Percentiles rank a stretch among this genome's conserved stretches.
Conservation (phyloP, 1,140 invertebrate genomes). For the Drosophila bipectinata region DNA sequence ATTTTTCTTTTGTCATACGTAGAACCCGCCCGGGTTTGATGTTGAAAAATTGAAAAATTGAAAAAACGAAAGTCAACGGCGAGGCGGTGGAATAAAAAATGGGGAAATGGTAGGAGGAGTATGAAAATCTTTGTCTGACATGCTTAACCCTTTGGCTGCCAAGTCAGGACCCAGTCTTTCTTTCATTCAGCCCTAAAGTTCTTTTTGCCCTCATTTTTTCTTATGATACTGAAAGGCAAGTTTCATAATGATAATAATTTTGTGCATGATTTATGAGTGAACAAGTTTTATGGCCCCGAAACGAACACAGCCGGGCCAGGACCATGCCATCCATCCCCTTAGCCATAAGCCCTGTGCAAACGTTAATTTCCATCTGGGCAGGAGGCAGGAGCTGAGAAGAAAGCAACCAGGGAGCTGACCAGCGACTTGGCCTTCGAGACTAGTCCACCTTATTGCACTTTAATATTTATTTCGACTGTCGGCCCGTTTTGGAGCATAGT, state of each 20-base stretch:
- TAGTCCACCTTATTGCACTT: constrained; percentile 66
- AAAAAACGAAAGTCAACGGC: constrained; percentile 74
- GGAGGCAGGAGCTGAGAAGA: not conserved
- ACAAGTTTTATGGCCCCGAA: constrained; percentile 74
- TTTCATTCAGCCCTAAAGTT: not conserved
- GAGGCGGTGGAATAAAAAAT: constrained; percentile 20
- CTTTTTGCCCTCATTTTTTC: constrained; percentile 22
- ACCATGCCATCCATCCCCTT: constrained; percentile 8
- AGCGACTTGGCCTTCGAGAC: constrained; percentile 22
- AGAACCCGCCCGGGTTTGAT: constrained; percentile 47
- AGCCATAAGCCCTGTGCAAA: constrained; percentile 68
- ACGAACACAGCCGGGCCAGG: constrained; percentile 25
- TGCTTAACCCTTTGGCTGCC: constrained; percentile 66
- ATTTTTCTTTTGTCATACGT: constrained; percentile 75
- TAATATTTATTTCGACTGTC: constrained; percentile 81
- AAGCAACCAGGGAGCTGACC: constrained; percentile 7
- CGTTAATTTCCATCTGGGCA: constrained; percentile 63
- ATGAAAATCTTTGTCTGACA: constrained; percentile 57
- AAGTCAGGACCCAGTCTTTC: not conserved
- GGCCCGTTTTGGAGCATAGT: constrained; percentile 64
- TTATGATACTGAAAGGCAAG: constrained; percentile 75
- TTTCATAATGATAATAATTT: constrained; percentile 83
- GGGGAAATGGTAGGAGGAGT: constrained; percentile 22
- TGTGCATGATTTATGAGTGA: constrained; percentile 81
- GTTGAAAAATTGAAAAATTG: constrained; percentile 81